Conservation (phyloP, 2,797 vertebrate species). For the Pseudochromis fuscus region DNA sequence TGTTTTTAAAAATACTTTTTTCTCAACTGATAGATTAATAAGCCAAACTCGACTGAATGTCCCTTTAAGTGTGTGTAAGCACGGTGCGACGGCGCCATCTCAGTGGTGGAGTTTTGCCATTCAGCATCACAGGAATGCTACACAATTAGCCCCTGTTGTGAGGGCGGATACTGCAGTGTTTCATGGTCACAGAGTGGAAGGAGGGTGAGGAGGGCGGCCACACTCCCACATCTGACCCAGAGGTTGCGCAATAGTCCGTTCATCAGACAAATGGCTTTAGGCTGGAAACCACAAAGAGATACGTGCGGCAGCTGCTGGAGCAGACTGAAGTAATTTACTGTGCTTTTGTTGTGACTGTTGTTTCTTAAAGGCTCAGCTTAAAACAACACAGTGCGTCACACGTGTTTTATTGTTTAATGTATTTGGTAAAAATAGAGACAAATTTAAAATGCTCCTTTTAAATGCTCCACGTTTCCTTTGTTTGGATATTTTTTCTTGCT, state of each 20-base stretch:
- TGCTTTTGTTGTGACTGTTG: conserved; percentile 30
- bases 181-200: conserved; percentile 79
- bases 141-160: conserved; percentile 83
- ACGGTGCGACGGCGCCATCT: conserved; percentile 42
- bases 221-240: conserved; percentile 82
- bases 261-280: conserved; percentile 73
- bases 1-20: neutral
- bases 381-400: conserved; percentile 9
- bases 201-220: conserved; percentile 66
- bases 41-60: neutral
- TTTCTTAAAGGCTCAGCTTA: conserved; percentile 20
- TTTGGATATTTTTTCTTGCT: neutral
- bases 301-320: conserved; percentile 52
- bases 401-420: neutral
- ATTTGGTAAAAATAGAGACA: neutral
- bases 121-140: conserved; percentile 77
- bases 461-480: too few species aligned
- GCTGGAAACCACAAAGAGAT: conserved; percentile 65
- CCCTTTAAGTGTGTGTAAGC: neutral
- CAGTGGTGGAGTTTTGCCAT: conserved; percentile 72
- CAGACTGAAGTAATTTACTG: conserved; percentile 50
- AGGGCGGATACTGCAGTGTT: conserved; percentile 78
- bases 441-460: neutral
- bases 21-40: neutral
- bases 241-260: conserved; percentile 71